phyloP scores from a whole-genome alignment of 2,113 vertebrate species.

The Brachyistius frenatus region DNA sequence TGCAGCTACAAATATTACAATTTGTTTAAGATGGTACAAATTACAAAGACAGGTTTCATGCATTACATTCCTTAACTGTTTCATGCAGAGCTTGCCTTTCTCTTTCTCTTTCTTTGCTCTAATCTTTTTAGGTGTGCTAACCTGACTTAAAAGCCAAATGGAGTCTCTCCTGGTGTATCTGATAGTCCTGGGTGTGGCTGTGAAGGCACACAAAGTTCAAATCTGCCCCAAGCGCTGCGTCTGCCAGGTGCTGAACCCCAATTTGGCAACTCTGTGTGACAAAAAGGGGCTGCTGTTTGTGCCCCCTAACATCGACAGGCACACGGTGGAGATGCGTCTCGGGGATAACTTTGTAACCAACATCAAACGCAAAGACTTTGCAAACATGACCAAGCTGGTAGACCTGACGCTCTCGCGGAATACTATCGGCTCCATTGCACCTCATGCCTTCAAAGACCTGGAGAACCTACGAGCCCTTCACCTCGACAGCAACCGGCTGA shows the following conservation, averaged over 20 bases:
- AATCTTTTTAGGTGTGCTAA: conserved; percentile 85
- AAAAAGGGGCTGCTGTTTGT: conserved; percentile 99
- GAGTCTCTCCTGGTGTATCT: conserved; percentile 96
- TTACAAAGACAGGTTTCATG: conserved; percentile 12
- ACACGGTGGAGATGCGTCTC: conserved; percentile 95
- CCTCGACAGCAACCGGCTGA: conserved; percentile 96
- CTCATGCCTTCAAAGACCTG: conserved; percentile 95
- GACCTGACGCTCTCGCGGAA: conserved; percentile 97
- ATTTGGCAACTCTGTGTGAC: conserved; percentile 97
- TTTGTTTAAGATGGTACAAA: conserved; percentile 32
- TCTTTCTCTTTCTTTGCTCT: conserved; percentile 52
- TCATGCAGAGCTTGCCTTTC: not conserved
- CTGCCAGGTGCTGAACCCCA: conserved; percentile 97
- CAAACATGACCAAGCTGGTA: conserved; percentile 98
- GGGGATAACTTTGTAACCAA: conserved; percentile 98
- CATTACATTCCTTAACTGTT: not conserved
- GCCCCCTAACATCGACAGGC: conserved; percentile 96
- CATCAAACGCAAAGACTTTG: conserved; percentile 97
- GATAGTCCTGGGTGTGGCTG: conserved; percentile 90
- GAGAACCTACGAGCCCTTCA: conserved; percentile 97
- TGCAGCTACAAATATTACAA: conserved; percentile 25
- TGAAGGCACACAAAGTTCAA: conserved; percentile 96
- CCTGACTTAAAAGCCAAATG: conserved; percentile 89
- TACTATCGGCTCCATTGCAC: conserved; percentile 95
- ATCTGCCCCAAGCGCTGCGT: conserved; percentile 98